A percentile compares a stretch with the other conserved stretches of the same genome.
Conservation (phyloP, 2,888 invertebrate species). For the Ceramica pisi region DNA sequence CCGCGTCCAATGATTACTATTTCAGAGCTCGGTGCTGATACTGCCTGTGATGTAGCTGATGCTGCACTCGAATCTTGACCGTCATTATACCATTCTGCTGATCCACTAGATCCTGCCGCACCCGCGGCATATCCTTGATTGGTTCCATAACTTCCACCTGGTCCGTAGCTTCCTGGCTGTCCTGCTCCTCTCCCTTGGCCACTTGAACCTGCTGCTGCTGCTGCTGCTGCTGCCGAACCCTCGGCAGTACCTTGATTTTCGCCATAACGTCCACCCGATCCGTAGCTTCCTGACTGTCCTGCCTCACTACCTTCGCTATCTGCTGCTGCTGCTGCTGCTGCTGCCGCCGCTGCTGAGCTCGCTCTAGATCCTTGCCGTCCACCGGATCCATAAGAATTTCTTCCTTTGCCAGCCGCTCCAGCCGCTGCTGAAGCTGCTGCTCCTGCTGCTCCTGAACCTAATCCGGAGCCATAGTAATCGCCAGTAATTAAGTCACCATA, state of each 20-base stretch:
- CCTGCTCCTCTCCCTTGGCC: no score
- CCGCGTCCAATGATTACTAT: neutral
- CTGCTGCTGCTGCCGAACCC: neutral
- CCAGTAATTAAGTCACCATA: no score
- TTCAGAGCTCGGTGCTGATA: conserved; percentile 3
- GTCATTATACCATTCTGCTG: no score
- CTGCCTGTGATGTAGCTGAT: neutral
- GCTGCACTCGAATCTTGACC: neutral
- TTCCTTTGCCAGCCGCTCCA: no score
- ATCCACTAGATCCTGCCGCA: no score
- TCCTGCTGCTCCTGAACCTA: neutral
- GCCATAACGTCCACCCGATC: neutral
- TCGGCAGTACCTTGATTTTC: no score
- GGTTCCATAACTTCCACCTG: no score
- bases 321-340: neutral
- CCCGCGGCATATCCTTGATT: no score
- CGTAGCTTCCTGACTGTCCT: neutral
- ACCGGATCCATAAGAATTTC: no score
- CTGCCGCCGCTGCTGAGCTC: neutral
- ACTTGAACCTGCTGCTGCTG: neutral
- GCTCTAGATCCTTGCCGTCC: no score
- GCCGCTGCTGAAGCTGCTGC: neutral
- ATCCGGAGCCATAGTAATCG: neutral
- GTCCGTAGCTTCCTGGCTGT: no score
- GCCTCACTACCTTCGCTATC: no score